Evolutionary conservation across 2,888 invertebrate genomes (phyloP), one percentile per base, ranked within the genome.

Genomic region (Drosophila fulvimacula): DNA sequence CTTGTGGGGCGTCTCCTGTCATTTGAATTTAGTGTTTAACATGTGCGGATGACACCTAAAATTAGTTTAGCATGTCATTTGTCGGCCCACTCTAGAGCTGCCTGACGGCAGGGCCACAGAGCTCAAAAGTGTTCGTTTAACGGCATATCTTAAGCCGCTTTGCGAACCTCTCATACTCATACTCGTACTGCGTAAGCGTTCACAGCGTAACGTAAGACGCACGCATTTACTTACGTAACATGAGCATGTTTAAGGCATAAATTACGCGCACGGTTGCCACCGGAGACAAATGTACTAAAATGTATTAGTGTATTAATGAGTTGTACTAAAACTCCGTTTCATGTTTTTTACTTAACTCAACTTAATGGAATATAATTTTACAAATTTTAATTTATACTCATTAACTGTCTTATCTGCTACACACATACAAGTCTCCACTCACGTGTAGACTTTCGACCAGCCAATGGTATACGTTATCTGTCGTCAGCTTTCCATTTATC

Each of bases 41-140:
- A 85, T 86, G 84, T 81, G 80, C 82, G 72, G 77, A 70, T 82
- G 80, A 84, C 84, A 80, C 70, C 80, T 65, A 73, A 79, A 84
- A 84, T 84, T 87, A 84, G 87, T 87, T 84, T 84, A 81, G 72
- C 81, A 71, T 79, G 87, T 84, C 78, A 87, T 80, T 82, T 78
- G 72, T 62, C 49, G 67, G 64, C 58, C 72, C 48, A 27, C 24
- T 52, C 36, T 36, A 9, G 41, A 46, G 44, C 36, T 39, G 82
- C 60, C 36, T 39, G 82, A 57, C 27, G 36, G 30, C 48, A 30
- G 63, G 19, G 30, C n/a, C 27, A 46, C 21, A 5, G 58, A 34
- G 32, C 67, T 70, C 62, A 62, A 68, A 75, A 80, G 59, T 69
- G 73, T 38, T 58, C 24, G 44, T 32, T 59, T 48, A 62, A 38